Evolutionary conservation across 2,888 invertebrate species (phyloP).

Genomic region (Agrilus cyanescens): DNA sequence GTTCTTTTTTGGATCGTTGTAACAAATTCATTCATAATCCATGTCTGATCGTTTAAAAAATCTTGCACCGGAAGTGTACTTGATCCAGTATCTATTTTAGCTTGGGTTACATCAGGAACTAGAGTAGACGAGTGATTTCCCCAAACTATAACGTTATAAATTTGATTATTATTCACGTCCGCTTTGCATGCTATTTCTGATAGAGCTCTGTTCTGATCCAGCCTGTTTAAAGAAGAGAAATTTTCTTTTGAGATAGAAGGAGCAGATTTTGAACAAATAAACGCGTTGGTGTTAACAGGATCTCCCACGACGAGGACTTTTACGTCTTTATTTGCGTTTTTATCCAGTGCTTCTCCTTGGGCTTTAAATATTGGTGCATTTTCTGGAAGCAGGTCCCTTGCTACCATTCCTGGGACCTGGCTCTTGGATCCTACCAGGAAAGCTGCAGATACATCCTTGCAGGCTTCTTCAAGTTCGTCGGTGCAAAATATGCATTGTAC

Average conservation of each 20-base stretch:
- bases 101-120: constrained; percentile 77
- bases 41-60: constrained; percentile 64
- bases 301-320: constrained; percentile 92
- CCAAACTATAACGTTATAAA: constrained; percentile 87
- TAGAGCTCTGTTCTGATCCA: constrained; percentile 90
- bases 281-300: constrained; percentile 92
- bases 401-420: constrained; percentile 88
- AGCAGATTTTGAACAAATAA: constrained; percentile 86
- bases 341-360: constrained; percentile 81
- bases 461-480: constrained; percentile 72
- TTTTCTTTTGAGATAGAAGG: constrained; percentile 86
- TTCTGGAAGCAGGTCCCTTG: constrained; percentile 88
- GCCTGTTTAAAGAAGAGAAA: constrained; percentile 88
- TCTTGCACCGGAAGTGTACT: constrained; percentile 46
- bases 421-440: constrained; percentile 95
- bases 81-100: constrained; percentile 44
- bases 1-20: constrained; percentile 87
- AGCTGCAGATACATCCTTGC: constrained; percentile 83
- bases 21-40: constrained; percentile 67
- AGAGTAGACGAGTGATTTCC: constrained; percentile 96
- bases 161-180: constrained; percentile 51
- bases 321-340: constrained; percentile 77
- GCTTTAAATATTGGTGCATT: constrained; percentile 93
- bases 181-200: constrained; percentile 62
- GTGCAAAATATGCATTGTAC: constrained; percentile 70